Evolutionary conservation across 1,140 invertebrate species (phyloP), one percentile per base, ranked within the genome.

Genomic region (Camponotus vicinus): DNA sequence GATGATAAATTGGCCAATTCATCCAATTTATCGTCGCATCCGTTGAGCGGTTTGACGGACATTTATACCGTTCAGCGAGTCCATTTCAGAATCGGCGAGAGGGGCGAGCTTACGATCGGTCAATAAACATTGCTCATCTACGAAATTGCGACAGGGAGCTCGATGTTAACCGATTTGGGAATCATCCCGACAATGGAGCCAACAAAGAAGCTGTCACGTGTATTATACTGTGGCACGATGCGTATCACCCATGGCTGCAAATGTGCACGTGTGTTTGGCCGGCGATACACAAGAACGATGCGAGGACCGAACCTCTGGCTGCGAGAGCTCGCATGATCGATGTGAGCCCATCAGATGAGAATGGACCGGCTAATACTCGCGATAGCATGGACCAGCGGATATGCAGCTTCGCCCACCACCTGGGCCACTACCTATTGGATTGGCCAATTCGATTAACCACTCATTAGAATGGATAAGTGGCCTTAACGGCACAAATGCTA

Each of bases 301-400:
- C 69, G 34, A 55, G 34, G 4, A 79, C 32, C 61, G 37, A 45
- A 27, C 27, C 11, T 59, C 3, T 1, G 42, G 49, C 21, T 78
- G 64, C 49, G 49, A 69, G 87, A 49, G 59, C 67, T 78, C 9
- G 55, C 21, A 77, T 88, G 88, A 89, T 89, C 80, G 67, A 88
- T 88, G 73, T 66, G 73, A 49, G 27, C 27, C 27, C 67, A 57
- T 73, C 86, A 64, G 73, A 89, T 78, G 61, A 52, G 49, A 89
- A 88, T 67, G 27, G 64, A 55, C 61, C 73, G 21, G 66, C 27
- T 84, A 86, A 75, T 84, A 77, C 57, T 77, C 49, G 69, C 45
- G 40, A 63, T 76, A 88, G 52, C 59, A 37, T 9, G 73, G 37
- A 61, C 70, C 49, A 49, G 57, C 27, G 66, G 32, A 85, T 63